Evolutionary conservation across 2,888 invertebrate species (phyloP).

Genomic region (Lymantria dispar): DNA sequence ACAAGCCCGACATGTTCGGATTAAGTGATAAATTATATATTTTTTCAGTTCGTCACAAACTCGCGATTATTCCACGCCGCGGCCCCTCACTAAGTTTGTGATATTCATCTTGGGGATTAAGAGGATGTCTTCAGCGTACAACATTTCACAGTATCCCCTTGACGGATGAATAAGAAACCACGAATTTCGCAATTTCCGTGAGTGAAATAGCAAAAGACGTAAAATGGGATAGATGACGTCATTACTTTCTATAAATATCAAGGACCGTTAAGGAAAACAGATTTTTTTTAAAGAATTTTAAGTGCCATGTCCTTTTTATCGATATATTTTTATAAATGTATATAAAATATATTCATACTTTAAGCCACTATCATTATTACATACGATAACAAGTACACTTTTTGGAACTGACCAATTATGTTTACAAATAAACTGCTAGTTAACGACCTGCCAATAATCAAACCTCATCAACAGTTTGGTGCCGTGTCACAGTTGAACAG

Average conservation of each 20-base stretch:
- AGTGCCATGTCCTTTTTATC: too few species aligned
- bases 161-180: conserved; percentile 73
- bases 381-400: too few species aligned
- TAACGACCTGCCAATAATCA: too few species aligned
- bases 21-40: conserved; percentile 79
- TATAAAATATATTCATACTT: too few species aligned
- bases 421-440: too few species aligned
- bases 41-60: conserved; percentile 66
- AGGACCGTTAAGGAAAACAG: too few species aligned
- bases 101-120: conserved; percentile 79
- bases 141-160: conserved; percentile 73
- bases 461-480: too few species aligned
- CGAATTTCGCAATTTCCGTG: conserved; percentile 68
- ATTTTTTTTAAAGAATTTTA: too few species aligned
- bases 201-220: conserved; percentile 63
- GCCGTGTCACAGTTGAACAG: too few species aligned
- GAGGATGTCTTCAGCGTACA: conserved; percentile 65
- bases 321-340: too few species aligned
- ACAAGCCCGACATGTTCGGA: conserved; percentile 58
- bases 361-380: too few species aligned
- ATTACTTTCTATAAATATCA: not conserved
- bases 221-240: conserved; percentile 25
- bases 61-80: conserved; percentile 69
- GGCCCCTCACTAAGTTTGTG: conserved; percentile 66
- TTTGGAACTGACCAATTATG: too few species aligned